Conservation (phyloP, 2,797 vertebrate species). For the Microctenopoma steveboyesi region DNA sequence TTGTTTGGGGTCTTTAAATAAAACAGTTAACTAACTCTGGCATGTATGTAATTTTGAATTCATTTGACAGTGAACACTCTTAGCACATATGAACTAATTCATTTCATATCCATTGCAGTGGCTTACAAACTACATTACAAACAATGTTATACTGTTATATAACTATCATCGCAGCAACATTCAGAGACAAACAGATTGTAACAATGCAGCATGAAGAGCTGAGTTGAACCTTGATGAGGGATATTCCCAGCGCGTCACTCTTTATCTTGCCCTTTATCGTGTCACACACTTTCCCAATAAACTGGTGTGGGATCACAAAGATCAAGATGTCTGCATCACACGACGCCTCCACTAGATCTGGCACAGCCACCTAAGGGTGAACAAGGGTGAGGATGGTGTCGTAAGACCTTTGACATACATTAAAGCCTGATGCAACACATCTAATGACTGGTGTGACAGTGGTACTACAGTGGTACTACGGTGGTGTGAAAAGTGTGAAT, state of each 20-base stretch:
- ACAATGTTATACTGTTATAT: too few species aligned
- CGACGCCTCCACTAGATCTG: slow-evolving; percentile 91
- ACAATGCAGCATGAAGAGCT: too few species aligned
- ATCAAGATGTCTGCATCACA: slow-evolving; percentile 89
- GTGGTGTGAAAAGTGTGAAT: too few species aligned
- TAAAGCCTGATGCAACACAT: slow-evolving; percentile 1
- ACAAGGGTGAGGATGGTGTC: background rate
- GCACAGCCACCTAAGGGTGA: slow-evolving; percentile 87
- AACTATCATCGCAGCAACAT: background rate
- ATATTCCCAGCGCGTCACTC: slow-evolving; percentile 87
- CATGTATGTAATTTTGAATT: too few species aligned
- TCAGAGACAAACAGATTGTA: background rate
- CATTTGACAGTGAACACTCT: too few species aligned
- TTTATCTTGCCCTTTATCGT: slow-evolving; percentile 92
- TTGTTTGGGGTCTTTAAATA: too few species aligned
- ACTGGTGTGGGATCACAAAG: slow-evolving; percentile 98
- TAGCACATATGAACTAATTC: too few species aligned
- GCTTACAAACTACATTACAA: too few species aligned
- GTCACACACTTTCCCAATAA: slow-evolving; percentile 89
- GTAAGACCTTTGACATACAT: background rate
- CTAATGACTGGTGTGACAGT: background rate
- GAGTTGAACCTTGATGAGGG: slow-evolving; percentile 89
- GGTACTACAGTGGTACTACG: background rate
- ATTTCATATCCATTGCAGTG: too few species aligned
- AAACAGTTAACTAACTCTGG: too few species aligned